These are phyloP conservation scores for Petrolisthes manimaculis DNA, from an alignment of 2,888 invertebrate species.

Conservation along the genomic window DNA sequence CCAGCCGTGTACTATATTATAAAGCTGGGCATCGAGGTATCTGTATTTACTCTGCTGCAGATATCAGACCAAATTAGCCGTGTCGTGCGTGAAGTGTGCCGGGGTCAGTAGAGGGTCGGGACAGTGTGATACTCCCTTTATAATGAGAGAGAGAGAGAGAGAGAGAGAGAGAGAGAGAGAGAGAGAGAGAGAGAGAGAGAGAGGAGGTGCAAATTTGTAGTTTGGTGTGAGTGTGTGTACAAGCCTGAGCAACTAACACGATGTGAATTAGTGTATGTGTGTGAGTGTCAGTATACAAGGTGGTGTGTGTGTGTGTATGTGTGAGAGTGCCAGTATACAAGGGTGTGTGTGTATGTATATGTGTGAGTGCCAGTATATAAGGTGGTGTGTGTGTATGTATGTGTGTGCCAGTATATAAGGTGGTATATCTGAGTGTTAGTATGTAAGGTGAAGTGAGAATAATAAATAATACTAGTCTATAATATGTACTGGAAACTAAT, in stretches of 20 bases:
- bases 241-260: background rate
- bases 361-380: background rate
- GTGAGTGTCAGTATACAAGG: background rate
- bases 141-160: too few species aligned
- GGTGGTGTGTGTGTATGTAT: constrained; percentile 12
- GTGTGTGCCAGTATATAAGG: constrained; percentile 3
- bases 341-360: background rate
- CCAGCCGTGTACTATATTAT: background rate
- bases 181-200: too few species aligned
- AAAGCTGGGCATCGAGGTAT: too few species aligned
- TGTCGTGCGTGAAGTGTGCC: too few species aligned
- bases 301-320: background rate
- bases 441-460: background rate
- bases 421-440: constrained; percentile 12
- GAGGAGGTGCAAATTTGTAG: too few species aligned
- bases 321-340: background rate
- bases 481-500: background rate
- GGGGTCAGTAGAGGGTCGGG: too few species aligned
- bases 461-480: constrained; percentile 12
- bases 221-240: background rate
- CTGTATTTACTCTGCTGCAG: too few species aligned
- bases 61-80: too few species aligned
- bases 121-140: too few species aligned
- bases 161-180: too few species aligned
- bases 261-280: background rate